Evolutionary conservation across 2,113 vertebrate species (phyloP).

Genomic region (Bostrychus sinensis): DNA sequence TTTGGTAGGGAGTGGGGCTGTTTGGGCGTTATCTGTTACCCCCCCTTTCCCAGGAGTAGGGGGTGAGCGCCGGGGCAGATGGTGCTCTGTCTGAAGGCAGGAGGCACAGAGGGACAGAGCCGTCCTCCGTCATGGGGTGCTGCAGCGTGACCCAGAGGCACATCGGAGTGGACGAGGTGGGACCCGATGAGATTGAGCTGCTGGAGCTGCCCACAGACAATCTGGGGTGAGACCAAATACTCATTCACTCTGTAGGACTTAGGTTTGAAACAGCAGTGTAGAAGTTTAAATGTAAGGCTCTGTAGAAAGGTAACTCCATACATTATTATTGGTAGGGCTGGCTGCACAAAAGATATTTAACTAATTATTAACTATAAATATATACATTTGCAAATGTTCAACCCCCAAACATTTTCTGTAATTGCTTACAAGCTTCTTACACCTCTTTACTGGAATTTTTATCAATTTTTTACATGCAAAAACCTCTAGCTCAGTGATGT

Average conservation of each 20-base stretch:
- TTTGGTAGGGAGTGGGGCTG: neutral
- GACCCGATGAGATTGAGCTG: constrained; percentile 83
- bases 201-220: constrained; percentile 73
- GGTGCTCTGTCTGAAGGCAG: constrained; percentile 66
- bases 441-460: no score
- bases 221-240: constrained; percentile 74
- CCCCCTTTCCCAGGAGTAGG: constrained; percentile 23
- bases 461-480: no score
- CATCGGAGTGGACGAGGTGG: constrained; percentile 76
- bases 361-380: no score
- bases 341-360: no score
- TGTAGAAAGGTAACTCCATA: no score
- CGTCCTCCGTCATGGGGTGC: constrained; percentile 86
- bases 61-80: constrained; percentile 72
- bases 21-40: neutral
- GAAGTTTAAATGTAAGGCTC: no score
- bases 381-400: no score
- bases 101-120: constrained; percentile 32
- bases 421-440: no score
- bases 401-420: no score
- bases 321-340: no score
- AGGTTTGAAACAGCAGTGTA: no score
- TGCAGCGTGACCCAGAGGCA: constrained; percentile 82
- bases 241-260: neutral
- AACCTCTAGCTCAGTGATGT: no score